phyloP scores from a whole-genome alignment of 2,113 vertebrate genomes.

The Rhea pennata region DNA sequence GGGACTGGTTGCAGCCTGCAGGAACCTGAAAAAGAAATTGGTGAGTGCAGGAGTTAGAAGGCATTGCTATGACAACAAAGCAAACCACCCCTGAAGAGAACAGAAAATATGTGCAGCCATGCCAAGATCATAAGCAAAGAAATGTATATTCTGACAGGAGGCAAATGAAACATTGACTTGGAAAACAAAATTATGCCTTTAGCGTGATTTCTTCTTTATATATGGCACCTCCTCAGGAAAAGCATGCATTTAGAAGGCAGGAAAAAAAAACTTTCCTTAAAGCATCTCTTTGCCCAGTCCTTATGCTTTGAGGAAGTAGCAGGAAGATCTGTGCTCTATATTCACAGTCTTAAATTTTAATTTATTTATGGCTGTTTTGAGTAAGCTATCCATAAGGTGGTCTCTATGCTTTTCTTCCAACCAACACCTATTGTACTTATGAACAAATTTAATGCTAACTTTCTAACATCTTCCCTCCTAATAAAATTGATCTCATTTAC shows the following conservation, averaged over 20 bases:
- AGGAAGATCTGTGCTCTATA: neutral
- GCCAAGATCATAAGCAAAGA: conserved; percentile 28
- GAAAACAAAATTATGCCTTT: conserved; percentile 38
- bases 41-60: conserved; percentile 39
- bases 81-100: conserved; percentile 60
- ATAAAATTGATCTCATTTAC: conserved; percentile 25
- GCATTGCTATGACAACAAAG: conserved; percentile 64
- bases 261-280: neutral
- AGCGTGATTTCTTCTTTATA: conserved; percentile 14
- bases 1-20: conserved; percentile 60
- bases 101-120: conserved; percentile 43
- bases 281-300: neutral
- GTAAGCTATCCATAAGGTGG: neutral
- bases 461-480: neutral
- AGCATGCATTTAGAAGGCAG: neutral
- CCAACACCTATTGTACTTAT: neutral
- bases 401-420: conserved; percentile 17
- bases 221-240: conserved; percentile 50
- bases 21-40: conserved; percentile 57
- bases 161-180: conserved; percentile 32
- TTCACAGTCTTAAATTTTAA: neutral
- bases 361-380: neutral
- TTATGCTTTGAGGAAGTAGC: neutral
- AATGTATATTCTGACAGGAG: conserved; percentile 46
- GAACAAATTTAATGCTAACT: conserved; percentile 13